Conservation (phyloP, 2,113 vertebrate species). For the Mesembrinibis cayennensis region DNA sequence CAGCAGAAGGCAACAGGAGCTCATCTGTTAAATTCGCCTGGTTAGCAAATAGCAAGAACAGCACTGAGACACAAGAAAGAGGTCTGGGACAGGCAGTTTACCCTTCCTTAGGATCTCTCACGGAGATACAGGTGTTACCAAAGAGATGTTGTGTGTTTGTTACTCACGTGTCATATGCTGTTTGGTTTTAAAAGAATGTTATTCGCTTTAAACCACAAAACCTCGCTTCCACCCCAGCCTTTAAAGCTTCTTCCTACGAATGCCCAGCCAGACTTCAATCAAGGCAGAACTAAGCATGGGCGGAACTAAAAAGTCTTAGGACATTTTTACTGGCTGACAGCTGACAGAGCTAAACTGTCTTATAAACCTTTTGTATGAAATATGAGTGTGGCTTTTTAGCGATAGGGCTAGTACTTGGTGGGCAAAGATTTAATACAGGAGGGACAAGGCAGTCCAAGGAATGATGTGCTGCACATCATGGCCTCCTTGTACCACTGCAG, state of each 20-base stretch:
- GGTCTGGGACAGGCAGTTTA: not conserved
- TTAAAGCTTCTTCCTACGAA: not conserved
- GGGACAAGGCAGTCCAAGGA: not conserved
- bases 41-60: not conserved
- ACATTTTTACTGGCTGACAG: not conserved
- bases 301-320: not conserved
- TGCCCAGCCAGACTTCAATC: not conserved
- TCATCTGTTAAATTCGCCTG: not conserved
- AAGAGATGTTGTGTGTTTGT: not conserved
- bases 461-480: not conserved
- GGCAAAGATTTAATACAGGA: not conserved
- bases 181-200: not conserved
- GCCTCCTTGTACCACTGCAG: not conserved
- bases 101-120: not conserved
- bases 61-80: not conserved
- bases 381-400: not conserved
- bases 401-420: not conserved
- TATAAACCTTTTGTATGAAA: not conserved
- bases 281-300: not conserved
- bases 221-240: not conserved
- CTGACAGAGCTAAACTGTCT: not conserved
- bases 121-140: not conserved
- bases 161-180: not conserved
- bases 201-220: not conserved
- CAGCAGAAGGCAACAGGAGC: not conserved